Conservation (phyloP, 1,140 invertebrate species). For the Dreissena rostriformis region DNA sequence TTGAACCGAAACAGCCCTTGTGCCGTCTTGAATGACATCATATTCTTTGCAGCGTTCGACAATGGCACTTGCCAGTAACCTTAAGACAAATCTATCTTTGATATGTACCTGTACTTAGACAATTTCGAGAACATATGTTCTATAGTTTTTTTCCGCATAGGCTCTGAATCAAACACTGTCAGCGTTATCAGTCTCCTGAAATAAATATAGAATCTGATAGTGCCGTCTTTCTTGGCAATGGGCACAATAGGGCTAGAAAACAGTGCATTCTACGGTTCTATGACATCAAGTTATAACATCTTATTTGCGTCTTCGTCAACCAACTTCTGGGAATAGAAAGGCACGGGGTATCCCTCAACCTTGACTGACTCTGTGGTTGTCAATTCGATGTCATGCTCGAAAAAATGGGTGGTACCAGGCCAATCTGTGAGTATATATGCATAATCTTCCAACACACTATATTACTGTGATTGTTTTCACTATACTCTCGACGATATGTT, state of each 20-base stretch:
- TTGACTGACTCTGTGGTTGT: neutral
- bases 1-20: neutral
- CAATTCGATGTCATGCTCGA: too few species aligned
- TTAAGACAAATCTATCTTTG: neutral
- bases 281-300: slow-evolving; percentile 27
- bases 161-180: slow-evolving; percentile 25
- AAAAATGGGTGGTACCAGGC: too few species aligned
- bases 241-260: slow-evolving; percentile 24
- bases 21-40: neutral
- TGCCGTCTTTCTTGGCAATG: slow-evolving; percentile 15
- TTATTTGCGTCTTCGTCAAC: slow-evolving; percentile 1
- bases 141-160: slow-evolving; percentile 11
- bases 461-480: too few species aligned
- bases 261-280: neutral
- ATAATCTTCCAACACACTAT: neutral
- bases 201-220: slow-evolving; percentile 34
- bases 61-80: slow-evolving; percentile 28
- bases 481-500: too few species aligned
- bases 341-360: neutral
- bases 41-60: neutral
- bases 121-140: slow-evolving; percentile 15
- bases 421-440: too few species aligned
- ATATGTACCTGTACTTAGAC: neutral
- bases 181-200: neutral
- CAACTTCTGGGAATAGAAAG: neutral